Conservation (phyloP, 1,140 invertebrate species). For the Paraescarpia echinospica region DNA sequence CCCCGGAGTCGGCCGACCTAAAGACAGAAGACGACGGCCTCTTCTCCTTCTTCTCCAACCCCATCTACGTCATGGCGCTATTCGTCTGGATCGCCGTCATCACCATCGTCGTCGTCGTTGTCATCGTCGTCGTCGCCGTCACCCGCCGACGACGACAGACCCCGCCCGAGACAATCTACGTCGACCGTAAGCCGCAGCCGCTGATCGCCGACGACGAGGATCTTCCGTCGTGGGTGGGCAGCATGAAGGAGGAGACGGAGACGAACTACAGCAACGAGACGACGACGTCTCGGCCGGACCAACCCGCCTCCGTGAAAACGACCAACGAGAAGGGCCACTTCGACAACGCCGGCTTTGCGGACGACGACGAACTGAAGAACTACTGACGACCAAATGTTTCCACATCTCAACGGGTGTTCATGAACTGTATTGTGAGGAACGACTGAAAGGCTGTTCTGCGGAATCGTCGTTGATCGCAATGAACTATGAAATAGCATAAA, state of each 20-base stretch:
- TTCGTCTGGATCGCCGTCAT: conserved; percentile 17
- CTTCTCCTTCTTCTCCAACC: conserved; percentile 3
- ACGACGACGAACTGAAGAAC: neutral
- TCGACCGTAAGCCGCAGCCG: neutral
- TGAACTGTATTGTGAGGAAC: too few relatives aligned
- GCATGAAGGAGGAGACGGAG: conserved; percentile 19
- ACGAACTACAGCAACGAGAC: conserved; percentile 13
- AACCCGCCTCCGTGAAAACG: neutral
- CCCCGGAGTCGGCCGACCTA: neutral
- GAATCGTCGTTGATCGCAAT: too few relatives aligned
- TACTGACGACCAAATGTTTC: neutral
- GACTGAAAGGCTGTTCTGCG: too few relatives aligned
- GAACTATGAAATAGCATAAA: too few relatives aligned
- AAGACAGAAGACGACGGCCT: neutral
- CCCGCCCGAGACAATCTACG: neutral
- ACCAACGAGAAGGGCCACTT: neutral
- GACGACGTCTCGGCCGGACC: neutral
- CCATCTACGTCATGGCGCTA: neutral
- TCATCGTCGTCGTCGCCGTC: conserved; percentile 13
- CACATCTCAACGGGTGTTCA: too few relatives aligned
- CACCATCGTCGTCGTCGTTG: conserved; percentile 15
- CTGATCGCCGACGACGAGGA: conserved; percentile 3
- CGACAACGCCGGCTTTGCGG: neutral
- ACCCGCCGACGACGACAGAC: neutral
- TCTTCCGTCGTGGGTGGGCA: neutral